phyloP scores from a whole-genome alignment of 2,888 invertebrate species.

The Diadegma fenestrale region DNA sequence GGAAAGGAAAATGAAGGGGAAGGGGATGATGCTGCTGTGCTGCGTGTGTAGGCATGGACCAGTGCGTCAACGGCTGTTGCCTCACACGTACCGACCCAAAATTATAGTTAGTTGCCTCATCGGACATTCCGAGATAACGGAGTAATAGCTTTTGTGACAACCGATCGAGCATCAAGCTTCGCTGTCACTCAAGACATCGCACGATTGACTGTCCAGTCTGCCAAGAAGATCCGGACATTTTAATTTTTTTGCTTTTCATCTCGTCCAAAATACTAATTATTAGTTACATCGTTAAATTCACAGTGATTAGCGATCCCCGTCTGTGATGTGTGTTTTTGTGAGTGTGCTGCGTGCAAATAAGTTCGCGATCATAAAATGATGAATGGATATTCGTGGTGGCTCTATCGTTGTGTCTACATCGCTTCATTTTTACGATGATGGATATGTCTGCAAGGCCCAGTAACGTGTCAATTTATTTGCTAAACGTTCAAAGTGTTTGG shows the following conservation, averaged over 20 bases:
- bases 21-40: constrained; percentile 82
- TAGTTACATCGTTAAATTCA: neutral
- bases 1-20: constrained; percentile 75
- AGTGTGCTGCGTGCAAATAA: constrained; percentile 41
- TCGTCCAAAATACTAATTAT: neutral
- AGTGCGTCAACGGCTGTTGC: constrained; percentile 85
- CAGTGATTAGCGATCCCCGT: neutral
- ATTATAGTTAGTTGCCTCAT: constrained; percentile 82
- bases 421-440: constrained; percentile 5
- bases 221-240: neutral
- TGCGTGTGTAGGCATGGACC: constrained; percentile 85
- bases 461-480: constrained; percentile 25
- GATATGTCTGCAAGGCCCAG: constrained; percentile 1
- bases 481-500: neutral
- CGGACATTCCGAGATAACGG: constrained; percentile 71
- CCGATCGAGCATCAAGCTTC: neutral
- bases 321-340: constrained; percentile 56
- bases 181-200: neutral
- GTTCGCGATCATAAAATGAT: constrained; percentile 48
- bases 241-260: neutral
- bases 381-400: constrained; percentile 45
- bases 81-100: constrained; percentile 84
- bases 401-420: constrained; percentile 10
- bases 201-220: neutral
- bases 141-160: constrained; percentile 22